Evolutionary conservation across 2,888 invertebrate genomes (phyloP), one percentile per base, ranked within the genome.

Genomic region (Lycia hirtaria): DNA sequence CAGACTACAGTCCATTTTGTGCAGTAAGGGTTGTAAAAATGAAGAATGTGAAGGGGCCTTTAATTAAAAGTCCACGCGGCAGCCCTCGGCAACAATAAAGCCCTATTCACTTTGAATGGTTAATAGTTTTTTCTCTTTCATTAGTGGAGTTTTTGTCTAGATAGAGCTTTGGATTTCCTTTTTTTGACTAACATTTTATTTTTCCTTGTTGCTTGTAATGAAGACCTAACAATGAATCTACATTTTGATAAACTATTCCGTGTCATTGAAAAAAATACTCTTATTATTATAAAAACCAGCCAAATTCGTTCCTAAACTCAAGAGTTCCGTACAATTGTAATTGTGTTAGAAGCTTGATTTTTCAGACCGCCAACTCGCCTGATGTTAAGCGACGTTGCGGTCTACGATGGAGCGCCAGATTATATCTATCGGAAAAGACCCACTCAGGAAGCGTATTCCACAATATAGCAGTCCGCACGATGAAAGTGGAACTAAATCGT

Each of bases 31-130:
- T 72, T 82, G 85, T 82, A 84, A 87, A 87, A 88, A 83, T 85
- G 78, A 79, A 78, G 82, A 79, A 79, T 80, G 83, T 81, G 79
- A 75, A 85, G 79, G 84, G 83, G 80, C 78, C 80, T 86, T 88
- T 88, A 89, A 89, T 90, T 89, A 90, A 89, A 90, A 89, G 87
- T 85, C 88, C 81, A 84, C 81, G 77, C 79, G 76, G 61, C 75
- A 70, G 80, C 76, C 76, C 81, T 81, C 78, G 62, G 67, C 69
- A 73, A 87, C 86, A 87, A 87, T 83, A 85, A 85, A 87, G 81
- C 80, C 74, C 75, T 60, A 75, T 83, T 78, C 78, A 73, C 78
- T 78, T 78, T 83, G 80, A 82, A 81, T 76, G 72, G 77, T 73
- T 78, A 75, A 80, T 79, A 75, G 77, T 77, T 77, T 76, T 75